Evolutionary conservation across 2,113 vertebrate species (phyloP).

Genomic region (Bujurquina vittata): DNA sequence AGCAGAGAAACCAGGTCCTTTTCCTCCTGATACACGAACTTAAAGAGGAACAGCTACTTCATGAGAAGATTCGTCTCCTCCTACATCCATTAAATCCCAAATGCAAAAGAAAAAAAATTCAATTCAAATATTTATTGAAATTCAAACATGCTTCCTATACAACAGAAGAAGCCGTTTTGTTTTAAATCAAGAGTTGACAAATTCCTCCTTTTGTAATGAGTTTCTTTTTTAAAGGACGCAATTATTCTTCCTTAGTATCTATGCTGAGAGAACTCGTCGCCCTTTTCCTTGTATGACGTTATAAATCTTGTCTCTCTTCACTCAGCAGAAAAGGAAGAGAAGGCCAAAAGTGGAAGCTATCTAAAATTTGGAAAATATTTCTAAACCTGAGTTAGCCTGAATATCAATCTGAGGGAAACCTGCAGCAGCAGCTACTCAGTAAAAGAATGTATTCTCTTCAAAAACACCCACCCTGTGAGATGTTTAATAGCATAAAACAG

Average conservation of each 20-base stretch:
- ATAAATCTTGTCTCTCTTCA: neutral
- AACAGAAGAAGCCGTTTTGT: conserved; percentile 9
- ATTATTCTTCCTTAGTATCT: neutral
- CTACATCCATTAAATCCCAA: neutral
- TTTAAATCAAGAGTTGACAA: neutral
- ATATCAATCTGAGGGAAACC: neutral
- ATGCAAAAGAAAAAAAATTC: neutral
- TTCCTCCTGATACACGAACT: conserved; percentile 12
- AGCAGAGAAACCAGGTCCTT: conserved; percentile 12
- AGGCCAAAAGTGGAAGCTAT: conserved; percentile 7
- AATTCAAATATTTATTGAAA: neutral
- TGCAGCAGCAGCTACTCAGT: neutral
- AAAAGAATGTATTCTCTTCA: neutral
- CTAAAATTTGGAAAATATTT: conserved; percentile 11
- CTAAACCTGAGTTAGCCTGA: neutral
- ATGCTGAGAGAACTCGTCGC: neutral
- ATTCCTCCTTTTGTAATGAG: neutral
- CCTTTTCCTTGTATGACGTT: neutral
- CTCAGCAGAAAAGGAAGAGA: neutral
- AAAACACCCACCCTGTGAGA: neutral
- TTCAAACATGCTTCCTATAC: neutral
- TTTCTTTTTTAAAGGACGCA: neutral
- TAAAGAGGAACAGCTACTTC: conserved; percentile 19
- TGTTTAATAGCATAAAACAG: conserved; percentile 15
- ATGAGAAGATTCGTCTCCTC: neutral